Conservation (phyloP, 2,113 vertebrate genomes). For the Ammodytes dubius region DNA sequence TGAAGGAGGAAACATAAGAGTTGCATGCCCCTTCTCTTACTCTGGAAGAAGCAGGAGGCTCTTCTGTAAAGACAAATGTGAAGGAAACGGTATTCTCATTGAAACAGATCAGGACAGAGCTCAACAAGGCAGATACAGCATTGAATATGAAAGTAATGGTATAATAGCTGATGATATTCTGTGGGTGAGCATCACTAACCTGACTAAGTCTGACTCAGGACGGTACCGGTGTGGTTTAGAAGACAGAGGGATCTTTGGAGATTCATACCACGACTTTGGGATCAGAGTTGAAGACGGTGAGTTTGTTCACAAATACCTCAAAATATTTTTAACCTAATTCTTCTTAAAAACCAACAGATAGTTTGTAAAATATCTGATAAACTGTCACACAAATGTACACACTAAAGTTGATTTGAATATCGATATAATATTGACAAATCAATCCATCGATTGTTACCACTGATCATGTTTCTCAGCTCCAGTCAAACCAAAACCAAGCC, state of each 20-base stretch:
- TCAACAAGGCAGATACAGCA: constrained; percentile 33
- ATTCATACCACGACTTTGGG: background rate
- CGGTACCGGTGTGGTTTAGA: constrained; percentile 12
- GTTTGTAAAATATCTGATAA: background rate
- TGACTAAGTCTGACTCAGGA: constrained; percentile 35
- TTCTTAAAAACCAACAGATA: constrained; percentile 1
- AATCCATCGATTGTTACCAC: background rate
- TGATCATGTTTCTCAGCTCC: background rate
- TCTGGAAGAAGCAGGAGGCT: background rate
- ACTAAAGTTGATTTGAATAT: no score
- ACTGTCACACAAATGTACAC: background rate
- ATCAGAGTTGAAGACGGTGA: constrained; percentile 25
- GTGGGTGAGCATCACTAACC: constrained; percentile 34
- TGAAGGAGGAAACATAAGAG: constrained; percentile 26
- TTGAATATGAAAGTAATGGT: background rate
- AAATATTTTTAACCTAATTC: no score
- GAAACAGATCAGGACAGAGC: rapidly evolving
- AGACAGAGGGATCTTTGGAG: no score
- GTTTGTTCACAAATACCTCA: constrained; percentile 1
- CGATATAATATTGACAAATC: no score
- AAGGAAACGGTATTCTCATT: background rate
- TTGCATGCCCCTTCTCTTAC: background rate
- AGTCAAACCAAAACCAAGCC: background rate
- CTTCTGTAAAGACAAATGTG: constrained; percentile 11
- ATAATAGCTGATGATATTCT: rapidly evolving